Evolutionary conservation across 2,888 invertebrate species (phyloP).

Genomic region (Smittia sp.): DNA sequence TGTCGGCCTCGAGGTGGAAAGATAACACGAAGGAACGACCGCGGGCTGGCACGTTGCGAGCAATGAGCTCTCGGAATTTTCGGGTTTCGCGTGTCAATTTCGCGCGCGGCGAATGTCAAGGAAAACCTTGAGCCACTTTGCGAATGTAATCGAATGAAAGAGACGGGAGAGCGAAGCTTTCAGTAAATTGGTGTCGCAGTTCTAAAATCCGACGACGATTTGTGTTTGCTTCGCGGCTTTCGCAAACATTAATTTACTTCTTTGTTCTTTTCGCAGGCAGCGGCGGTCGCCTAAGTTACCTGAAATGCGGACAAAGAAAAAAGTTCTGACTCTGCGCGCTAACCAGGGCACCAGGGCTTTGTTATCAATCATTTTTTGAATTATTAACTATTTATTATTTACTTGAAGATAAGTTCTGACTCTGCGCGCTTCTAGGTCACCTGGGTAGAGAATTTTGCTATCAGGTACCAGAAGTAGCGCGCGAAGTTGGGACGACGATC

Average conservation of each 20-base stretch:
- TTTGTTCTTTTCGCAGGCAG: constrained; percentile 6
- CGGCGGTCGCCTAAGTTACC: neutral
- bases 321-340: constrained; percentile 71
- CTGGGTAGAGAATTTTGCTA: too few relatives aligned
- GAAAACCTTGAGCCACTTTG: constrained; percentile 21
- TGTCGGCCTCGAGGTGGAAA: neutral
- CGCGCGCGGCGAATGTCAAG: neutral
- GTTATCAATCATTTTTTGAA: constrained; percentile 49
- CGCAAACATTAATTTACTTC: neutral
- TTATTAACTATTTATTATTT: constrained; percentile 40
- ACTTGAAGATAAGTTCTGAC: constrained; percentile 62
- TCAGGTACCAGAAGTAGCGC: constrained; percentile 99
- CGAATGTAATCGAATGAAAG: neutral
- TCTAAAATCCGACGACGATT: neutral
- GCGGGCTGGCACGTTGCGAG: neutral
- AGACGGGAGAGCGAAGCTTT: neutral
- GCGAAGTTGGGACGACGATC: constrained; percentile 53
- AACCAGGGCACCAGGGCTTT: constrained; percentile 84
- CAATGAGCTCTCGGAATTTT: neutral
- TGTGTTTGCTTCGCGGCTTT: neutral
- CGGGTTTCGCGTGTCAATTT: neutral
- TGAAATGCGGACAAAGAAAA: neutral
- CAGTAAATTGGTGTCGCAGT: neutral
- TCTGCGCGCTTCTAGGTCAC: too few relatives aligned
- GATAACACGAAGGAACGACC: neutral